Conservation (phyloP, 2,797 vertebrate species). For the Podarcis lilfordi region DNA sequence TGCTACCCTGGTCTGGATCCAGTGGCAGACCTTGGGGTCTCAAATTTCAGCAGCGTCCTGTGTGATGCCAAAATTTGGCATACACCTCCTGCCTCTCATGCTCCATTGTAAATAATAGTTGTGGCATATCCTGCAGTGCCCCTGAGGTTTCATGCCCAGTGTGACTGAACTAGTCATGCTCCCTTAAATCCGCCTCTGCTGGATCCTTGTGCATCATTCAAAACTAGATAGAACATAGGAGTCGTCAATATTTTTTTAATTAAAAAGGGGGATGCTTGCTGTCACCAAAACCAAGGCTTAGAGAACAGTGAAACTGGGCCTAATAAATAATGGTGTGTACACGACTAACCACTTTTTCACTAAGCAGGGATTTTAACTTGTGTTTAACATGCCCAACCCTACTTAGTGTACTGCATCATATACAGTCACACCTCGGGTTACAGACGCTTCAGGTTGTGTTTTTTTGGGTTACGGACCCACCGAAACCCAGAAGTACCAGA, state of each 20-base stretch:
- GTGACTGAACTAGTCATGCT: no score
- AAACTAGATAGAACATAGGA: background rate
- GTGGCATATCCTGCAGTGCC: no score
- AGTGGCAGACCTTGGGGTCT: background rate
- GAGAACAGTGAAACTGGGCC: background rate
- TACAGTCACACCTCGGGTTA: no score
- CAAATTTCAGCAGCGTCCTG: no score
- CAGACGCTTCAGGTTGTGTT: no score
- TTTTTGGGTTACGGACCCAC: no score
- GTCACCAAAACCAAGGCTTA: background rate
- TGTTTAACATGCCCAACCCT: background rate
- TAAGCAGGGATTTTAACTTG: background rate
- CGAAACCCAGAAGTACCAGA: no score
- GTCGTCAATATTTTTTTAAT: background rate
- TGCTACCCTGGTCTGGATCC: background rate
- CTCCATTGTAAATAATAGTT: no score
- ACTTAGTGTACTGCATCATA: background rate
- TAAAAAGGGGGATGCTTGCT: background rate
- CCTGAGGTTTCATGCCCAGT: no score
- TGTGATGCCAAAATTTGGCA: no score
- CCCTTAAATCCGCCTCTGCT: no score
- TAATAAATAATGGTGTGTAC: background rate
- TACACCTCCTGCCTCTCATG: no score
- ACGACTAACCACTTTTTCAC: background rate
- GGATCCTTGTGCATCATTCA: background rate